Evolutionary conservation across 2,797 vertebrate species (phyloP).

Genomic region (Eulemur rubriventer): DNA sequence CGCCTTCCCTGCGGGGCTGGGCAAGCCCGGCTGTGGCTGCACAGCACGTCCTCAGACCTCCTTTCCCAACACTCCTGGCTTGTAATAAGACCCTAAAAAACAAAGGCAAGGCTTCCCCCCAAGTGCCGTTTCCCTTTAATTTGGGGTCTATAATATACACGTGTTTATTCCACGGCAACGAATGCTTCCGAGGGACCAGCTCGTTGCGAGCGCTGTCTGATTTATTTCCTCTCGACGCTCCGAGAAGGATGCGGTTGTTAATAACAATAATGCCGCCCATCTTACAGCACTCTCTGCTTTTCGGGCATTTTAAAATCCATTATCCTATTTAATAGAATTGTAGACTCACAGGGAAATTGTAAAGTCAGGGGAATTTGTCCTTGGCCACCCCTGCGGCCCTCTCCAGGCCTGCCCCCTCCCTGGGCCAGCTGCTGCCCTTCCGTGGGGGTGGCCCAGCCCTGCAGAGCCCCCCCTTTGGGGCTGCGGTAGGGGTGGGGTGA

Average conservation of each 20-base stretch:
- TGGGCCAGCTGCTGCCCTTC: not conserved
- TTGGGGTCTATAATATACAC: slow-evolving; percentile 66
- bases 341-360: slow-evolving; percentile 70
- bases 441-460: accelerated
- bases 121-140: slow-evolving; percentile 66
- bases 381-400: slow-evolving; percentile 56
- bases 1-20: not conserved
- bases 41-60: not conserved
- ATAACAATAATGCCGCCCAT: slow-evolving; percentile 68
- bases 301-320: slow-evolving; percentile 78
- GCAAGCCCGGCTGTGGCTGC: not conserved
- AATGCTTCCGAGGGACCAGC: slow-evolving; percentile 65
- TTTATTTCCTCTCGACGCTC: slow-evolving; percentile 68
- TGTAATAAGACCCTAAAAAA: slow-evolving; percentile 57
- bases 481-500: too few species aligned
- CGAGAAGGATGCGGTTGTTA: slow-evolving; percentile 71
- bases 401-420: not conserved
- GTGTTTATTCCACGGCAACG: slow-evolving; percentile 56
- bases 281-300: slow-evolving; percentile 73
- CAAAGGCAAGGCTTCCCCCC: slow-evolving; percentile 52
- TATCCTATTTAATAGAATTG: slow-evolving; percentile 78
- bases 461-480: accelerated
- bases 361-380: slow-evolving; percentile 56
- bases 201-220: slow-evolving; percentile 37
- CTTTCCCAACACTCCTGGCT: not conserved